Percentiles rank a stretch among this genome's conserved stretches.
Conservation (phyloP, 1,140 invertebrate genomes). For the Teleogryllus occipitalis region DNA sequence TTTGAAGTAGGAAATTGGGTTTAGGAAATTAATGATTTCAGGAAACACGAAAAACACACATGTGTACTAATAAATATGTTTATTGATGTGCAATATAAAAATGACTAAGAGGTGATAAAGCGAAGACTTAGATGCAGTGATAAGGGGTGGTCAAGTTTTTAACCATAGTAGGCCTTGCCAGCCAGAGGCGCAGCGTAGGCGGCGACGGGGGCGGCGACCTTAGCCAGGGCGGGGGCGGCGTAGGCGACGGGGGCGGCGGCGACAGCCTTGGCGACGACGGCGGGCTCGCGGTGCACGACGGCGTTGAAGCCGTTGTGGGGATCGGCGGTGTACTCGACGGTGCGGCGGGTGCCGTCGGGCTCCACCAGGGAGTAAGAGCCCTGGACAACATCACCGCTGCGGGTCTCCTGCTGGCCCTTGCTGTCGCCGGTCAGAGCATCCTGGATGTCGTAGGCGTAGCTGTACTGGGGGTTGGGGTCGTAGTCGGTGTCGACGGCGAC, state of each 20-base stretch:
- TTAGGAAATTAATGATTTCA: neutral
- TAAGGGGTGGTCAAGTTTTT: neutral
- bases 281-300: slow-evolving; percentile 15
- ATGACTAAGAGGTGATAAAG: neutral
- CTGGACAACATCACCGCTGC: slow-evolving; percentile 24
- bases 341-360: slow-evolving; percentile 29
- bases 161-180: slow-evolving; percentile 9
- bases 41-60: neutral
- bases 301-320: slow-evolving; percentile 26
- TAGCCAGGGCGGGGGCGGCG: slow-evolving; percentile 8
- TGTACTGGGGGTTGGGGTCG: slow-evolving; percentile 22
- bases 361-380: slow-evolving; percentile 31
- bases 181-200: neutral
- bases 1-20: too few species aligned
- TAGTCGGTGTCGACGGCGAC: slow-evolving; percentile 25
- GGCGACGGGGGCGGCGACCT: slow-evolving; percentile 7
- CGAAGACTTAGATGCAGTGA: neutral
- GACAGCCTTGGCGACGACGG: slow-evolving; percentile 24
- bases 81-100: neutral
- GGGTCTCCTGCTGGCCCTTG: slow-evolving; percentile 25
- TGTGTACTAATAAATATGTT: neutral
- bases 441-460: slow-evolving; percentile 25
- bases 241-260: neutral
- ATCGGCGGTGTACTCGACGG: slow-evolving; percentile 29
- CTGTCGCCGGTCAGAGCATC: slow-evolving; percentile 30